A percentile compares a stretch with the other conserved stretches of the same genome.
Conservation (phyloP, 2,888 invertebrate species). For the Drosophila neonasuta region DNA sequence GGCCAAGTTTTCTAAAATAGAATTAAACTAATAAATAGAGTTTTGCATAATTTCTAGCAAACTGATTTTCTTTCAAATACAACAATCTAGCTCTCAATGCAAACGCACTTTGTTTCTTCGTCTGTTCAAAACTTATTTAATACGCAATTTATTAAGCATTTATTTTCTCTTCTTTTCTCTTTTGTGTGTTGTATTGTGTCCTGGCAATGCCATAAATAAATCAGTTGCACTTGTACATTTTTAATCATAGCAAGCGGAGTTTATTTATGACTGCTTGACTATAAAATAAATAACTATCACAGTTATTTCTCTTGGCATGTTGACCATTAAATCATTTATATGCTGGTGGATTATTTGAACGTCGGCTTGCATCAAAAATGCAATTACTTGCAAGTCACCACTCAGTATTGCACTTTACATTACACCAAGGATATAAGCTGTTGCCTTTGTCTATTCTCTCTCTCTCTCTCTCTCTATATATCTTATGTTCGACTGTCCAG, state of each 20-base stretch:
- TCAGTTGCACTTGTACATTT: neutral
- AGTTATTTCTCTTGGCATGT: slow-evolving; percentile 1
- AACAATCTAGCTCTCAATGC: neutral
- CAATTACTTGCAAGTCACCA: slow-evolving; percentile 32
- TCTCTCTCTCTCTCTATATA: neutral
- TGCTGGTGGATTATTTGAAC: slow-evolving; percentile 43
- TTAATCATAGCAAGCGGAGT: neutral
- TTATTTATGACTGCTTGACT: neutral
- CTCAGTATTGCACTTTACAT: slow-evolving; percentile 31
- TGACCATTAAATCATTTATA: slow-evolving; percentile 27
- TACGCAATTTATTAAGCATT: slow-evolving; percentile 1
- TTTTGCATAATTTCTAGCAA: no score
- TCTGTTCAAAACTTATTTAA: neutral
- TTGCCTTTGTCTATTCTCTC: neutral
- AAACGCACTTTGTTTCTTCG: neutral
- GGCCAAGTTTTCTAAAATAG: no score
- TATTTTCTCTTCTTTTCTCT: neutral
- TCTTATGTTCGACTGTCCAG: neutral
- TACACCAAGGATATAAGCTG: neutral
- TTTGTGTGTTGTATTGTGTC: neutral
- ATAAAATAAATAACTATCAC: neutral
- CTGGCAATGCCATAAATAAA: neutral
- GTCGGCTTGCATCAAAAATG: slow-evolving; percentile 36
- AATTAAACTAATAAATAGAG: no score
- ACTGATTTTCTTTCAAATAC: neutral